Evolutionary conservation across 2,888 invertebrate species (phyloP).

Genomic region (Heliconius ethilla): DNA sequence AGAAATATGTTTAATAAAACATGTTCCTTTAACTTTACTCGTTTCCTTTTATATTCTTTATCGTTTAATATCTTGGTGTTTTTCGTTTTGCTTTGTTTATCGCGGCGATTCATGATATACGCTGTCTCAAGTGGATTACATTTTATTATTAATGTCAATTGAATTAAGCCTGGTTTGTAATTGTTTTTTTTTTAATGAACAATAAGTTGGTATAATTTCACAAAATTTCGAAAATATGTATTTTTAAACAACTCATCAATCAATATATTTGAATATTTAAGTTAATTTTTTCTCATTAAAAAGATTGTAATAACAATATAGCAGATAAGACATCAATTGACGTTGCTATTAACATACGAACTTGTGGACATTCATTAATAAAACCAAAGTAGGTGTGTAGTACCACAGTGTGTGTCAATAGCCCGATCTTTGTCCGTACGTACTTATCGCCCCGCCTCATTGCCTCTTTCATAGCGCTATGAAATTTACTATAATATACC

Average conservation of each 20-base stretch:
- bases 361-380: slow-evolving; percentile 42
- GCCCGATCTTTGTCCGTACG: slow-evolving; percentile 70
- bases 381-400: slow-evolving; percentile 45
- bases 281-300: neutral
- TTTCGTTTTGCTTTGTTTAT: slow-evolving; percentile 42
- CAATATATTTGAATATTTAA: neutral
- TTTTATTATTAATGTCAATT: slow-evolving; percentile 47
- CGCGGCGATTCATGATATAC: slow-evolving; percentile 42
- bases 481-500: slow-evolving; percentile 65
- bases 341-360: slow-evolving; percentile 38
- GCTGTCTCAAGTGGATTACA: slow-evolving; percentile 44
- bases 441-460: slow-evolving; percentile 79
- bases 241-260: neutral
- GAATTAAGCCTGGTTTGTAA: slow-evolving; percentile 44
- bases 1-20: slow-evolving; percentile 51
- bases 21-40: slow-evolving; percentile 40
- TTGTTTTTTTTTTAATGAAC: slow-evolving; percentile 41
- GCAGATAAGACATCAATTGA: slow-evolving; percentile 27
- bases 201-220: neutral
- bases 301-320: slow-evolving; percentile 21
- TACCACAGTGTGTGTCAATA: slow-evolving; percentile 60
- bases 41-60: slow-evolving; percentile 44
- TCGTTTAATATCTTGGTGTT: slow-evolving; percentile 40
- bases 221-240: neutral
- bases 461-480: slow-evolving; percentile 69